Evolutionary conservation across 2,113 vertebrate species (phyloP).

Genomic region (Pungitius pungitius): DNA sequence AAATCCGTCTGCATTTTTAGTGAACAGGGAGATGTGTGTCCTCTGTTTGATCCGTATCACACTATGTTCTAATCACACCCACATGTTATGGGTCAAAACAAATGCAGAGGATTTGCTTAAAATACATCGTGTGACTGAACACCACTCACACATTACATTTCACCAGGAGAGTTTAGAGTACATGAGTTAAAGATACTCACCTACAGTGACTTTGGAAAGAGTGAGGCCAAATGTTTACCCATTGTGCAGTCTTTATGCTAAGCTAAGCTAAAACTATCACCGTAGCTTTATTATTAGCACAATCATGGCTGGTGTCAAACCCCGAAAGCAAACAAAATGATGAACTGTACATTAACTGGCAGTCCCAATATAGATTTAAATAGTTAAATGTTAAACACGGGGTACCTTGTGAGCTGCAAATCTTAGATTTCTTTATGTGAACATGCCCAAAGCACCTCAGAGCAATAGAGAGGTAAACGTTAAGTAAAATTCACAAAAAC

Average conservation of each 20-base stretch:
- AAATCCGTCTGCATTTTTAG: not conserved
- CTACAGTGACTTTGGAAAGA: not conserved
- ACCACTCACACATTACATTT: too few species aligned
- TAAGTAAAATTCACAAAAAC: not conserved
- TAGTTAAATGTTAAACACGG: not conserved
- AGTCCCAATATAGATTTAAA: not conserved
- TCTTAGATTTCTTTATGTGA: constrained; percentile 5
- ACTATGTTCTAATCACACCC: too few species aligned
- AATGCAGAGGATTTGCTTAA: too few species aligned
- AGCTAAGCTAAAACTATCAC: too few species aligned
- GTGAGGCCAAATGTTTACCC: too few species aligned
- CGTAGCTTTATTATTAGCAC: too few species aligned
- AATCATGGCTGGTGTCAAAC: not conserved
- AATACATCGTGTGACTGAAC: too few species aligned
- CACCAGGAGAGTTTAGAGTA: too few species aligned
- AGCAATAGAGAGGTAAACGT: not conserved
- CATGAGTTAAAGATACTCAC: not conserved
- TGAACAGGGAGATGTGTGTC: not conserved
- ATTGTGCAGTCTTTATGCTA: too few species aligned
- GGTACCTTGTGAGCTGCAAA: not conserved
- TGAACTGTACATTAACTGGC: not conserved
- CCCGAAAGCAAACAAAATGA: not conserved
- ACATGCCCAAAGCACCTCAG: constrained; percentile 12
- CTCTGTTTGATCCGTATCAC: too few species aligned
- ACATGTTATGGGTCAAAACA: too few species aligned